Percentiles rank a stretch among this genome's conserved stretches.
These are phyloP conservation scores for Grammomys surdaster DNA, from an alignment of 2,113 vertebrate genomes.

Conservation along the genomic window DNA sequence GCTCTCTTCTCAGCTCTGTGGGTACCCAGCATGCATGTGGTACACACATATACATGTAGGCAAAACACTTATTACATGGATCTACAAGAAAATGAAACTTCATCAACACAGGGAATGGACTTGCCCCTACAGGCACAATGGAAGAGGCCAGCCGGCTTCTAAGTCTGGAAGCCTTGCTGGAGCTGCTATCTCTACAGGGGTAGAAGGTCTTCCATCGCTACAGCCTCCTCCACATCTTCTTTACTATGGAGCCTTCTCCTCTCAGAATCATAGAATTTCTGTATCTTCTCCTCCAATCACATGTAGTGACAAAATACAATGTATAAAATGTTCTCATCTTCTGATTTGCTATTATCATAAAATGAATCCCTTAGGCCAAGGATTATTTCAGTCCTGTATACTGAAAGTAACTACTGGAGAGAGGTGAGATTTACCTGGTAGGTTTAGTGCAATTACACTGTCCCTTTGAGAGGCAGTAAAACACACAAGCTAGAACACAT, in stretches of 20 bases:
- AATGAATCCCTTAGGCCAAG: not conserved
- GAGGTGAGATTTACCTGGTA: not conserved
- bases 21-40: not conserved
- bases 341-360: not conserved
- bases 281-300: not conserved
- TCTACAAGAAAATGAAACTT: not conserved
- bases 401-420: not conserved
- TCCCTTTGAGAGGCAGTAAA: not conserved
- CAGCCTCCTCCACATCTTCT: not conserved
- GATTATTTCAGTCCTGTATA: not conserved
- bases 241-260: not conserved
- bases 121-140: not conserved
- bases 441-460: not conserved
- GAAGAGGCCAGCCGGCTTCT: not conserved
- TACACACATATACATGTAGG: not conserved
- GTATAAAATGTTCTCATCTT: not conserved
- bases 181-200: not conserved
- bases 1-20: not conserved
- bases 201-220: not conserved
- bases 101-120: not conserved
- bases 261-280: not conserved
- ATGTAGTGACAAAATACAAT: not conserved
- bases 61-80: not conserved
- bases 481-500: not conserved
- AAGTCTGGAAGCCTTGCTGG: not conserved